Evolutionary conservation across 2,888 invertebrate species (phyloP).

Genomic region (Tachystola acroxantha): DNA sequence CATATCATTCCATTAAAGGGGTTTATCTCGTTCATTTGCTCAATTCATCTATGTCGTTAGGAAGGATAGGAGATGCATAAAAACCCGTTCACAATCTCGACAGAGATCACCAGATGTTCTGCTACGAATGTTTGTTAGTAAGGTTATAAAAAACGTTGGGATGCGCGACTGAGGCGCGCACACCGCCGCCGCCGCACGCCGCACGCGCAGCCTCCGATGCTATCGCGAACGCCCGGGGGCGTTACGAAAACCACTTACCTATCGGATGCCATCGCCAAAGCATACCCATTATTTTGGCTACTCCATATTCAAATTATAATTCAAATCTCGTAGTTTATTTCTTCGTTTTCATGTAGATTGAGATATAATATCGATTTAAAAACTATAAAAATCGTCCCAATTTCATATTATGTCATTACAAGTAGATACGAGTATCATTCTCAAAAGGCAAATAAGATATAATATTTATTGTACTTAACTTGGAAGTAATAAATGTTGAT

Average conservation of each 20-base stretch:
- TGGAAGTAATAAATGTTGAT: slow-evolving; percentile 20
- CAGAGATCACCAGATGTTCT: slow-evolving; percentile 47
- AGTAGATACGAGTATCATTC: no score
- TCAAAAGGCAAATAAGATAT: no score
- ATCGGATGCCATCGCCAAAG: slow-evolving; percentile 62
- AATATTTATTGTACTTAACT: no score
- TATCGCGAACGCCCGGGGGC: slow-evolving; percentile 63
- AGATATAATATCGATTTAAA: slow-evolving; percentile 7
- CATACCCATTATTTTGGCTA: slow-evolving; percentile 67
- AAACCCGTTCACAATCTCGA: slow-evolving; percentile 41
- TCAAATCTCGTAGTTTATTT: slow-evolving; percentile 37
- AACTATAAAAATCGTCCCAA: no score
- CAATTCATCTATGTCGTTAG: slow-evolving; percentile 31
- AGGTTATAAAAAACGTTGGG: slow-evolving; percentile 33
- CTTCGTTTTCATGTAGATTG: slow-evolving; percentile 20
- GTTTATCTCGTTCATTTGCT: slow-evolving; percentile 27
- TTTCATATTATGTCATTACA: no score
- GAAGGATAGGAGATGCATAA: slow-evolving; percentile 37
- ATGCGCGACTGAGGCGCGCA: no score
- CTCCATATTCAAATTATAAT: slow-evolving; percentile 54
- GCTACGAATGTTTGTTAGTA: slow-evolving; percentile 42
- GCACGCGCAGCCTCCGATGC: slow-evolving; percentile 53
- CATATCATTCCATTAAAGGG: slow-evolving; percentile 50
- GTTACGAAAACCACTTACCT: slow-evolving; percentile 75
- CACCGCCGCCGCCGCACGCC: slow-evolving; percentile 34